phyloP scores from a whole-genome alignment of 2,113 vertebrate genomes.

The Gnathonemus echidnorhynchus region DNA sequence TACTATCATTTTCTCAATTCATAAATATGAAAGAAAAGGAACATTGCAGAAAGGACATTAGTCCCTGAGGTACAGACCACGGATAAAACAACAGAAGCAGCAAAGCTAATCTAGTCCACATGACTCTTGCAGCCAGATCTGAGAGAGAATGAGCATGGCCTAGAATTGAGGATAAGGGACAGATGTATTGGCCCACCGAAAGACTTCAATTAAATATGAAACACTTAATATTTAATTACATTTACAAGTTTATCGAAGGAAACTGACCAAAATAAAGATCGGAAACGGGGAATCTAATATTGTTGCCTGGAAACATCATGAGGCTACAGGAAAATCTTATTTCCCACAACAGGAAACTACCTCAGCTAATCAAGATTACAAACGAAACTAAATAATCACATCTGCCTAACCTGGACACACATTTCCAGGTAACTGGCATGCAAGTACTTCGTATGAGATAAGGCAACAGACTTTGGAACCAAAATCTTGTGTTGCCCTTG shows the following conservation, averaged over 20 bases:
- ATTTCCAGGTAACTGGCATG: neutral
- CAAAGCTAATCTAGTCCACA: neutral
- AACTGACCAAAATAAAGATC: neutral
- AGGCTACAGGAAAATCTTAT: neutral
- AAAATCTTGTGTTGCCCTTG: neutral
- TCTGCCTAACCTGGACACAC: neutral
- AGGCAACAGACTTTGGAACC: neutral
- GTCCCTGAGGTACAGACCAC: neutral
- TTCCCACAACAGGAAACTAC: neutral
- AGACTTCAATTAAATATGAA: constrained; percentile 1
- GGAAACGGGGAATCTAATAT: neutral
- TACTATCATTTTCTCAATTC: neutral
- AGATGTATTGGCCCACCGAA: neutral
- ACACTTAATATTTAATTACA: neutral
- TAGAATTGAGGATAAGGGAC: neutral
- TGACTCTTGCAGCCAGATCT: neutral
- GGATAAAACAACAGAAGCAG: neutral
- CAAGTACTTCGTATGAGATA: neutral
- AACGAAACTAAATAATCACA: neutral
- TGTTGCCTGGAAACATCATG: neutral
- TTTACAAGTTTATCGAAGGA: constrained; percentile 7
- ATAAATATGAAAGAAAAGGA: neutral
- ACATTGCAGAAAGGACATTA: neutral
- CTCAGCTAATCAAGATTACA: neutral
- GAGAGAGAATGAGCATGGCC: neutral